Conservation (phyloP, 2,797 vertebrate genomes). For the Peromyscus nudipes region DNA sequence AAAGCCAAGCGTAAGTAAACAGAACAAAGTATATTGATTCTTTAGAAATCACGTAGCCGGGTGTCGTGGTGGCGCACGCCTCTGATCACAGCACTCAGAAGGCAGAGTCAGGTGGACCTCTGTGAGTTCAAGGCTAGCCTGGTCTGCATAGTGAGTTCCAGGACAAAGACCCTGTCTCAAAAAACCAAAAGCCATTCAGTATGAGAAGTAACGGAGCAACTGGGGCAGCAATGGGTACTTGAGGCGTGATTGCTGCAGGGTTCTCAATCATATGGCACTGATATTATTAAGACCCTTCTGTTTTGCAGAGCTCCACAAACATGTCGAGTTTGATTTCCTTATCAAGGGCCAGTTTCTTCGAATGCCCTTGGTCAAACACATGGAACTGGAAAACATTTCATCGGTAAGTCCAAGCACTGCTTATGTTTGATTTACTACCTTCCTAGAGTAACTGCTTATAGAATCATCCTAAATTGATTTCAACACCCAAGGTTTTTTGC, state of each 20-base stretch:
- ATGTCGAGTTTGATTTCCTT: slow-evolving; percentile 99
- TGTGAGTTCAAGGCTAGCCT: neutral
- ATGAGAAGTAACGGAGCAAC: slow-evolving; percentile 7
- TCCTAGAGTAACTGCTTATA: slow-evolving; percentile 14
- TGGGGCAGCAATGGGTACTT: neutral
- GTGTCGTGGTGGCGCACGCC: neutral
- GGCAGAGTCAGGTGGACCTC: too few species aligned
- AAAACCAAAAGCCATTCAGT: neutral
- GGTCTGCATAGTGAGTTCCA: neutral
- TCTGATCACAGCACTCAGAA: neutral
- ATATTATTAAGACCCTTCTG: slow-evolving; percentile 3
- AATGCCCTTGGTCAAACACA: slow-evolving; percentile 92
- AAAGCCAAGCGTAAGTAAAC: neutral
- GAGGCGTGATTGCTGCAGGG: neutral
- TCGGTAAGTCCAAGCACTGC: slow-evolving; percentile 89
- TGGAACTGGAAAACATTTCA: slow-evolving; percentile 95
- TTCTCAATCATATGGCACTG: neutral
- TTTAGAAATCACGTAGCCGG: neutral
- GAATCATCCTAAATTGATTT: slow-evolving; percentile 29
- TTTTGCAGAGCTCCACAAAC: slow-evolving; percentile 91
- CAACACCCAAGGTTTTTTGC: neutral
- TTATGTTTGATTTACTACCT: slow-evolving; percentile 40
- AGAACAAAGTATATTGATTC: slow-evolving; percentile 51
- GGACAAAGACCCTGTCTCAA: neutral
- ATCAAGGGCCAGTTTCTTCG: slow-evolving; percentile 96